Percentiles rank a stretch among this genome's conserved stretches.
These are phyloP conservation scores for Thera obeliscata DNA, from an alignment of 2,888 invertebrate genomes.

Conservation along the genomic window DNA sequence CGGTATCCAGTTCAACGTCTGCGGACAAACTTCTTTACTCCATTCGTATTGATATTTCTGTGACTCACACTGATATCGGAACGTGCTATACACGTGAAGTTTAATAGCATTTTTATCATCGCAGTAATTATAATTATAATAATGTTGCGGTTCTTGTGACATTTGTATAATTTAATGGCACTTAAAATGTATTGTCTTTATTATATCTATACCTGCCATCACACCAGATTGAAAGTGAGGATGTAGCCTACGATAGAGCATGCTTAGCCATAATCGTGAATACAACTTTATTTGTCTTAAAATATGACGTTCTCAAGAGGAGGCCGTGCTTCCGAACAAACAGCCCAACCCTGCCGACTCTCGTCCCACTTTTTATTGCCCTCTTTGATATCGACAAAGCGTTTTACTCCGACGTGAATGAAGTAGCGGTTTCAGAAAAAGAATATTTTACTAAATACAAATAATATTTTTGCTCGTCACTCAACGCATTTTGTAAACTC, in stretches of 20 bases:
- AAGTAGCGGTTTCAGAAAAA: too few relatives aligned
- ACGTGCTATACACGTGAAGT: conserved; percentile 25
- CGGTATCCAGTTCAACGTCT: too few relatives aligned
- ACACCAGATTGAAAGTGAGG: too few relatives aligned
- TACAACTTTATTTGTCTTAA: too few relatives aligned
- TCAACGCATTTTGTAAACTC: too few relatives aligned
- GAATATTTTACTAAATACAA: too few relatives aligned
- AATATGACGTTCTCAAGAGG: not conserved
- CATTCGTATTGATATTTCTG: not conserved
- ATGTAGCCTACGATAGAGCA: too few relatives aligned
- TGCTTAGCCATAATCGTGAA: too few relatives aligned
- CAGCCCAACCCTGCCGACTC: not conserved
- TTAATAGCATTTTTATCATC: conserved; percentile 31
- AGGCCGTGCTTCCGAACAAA: not conserved
- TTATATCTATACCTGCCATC: too few relatives aligned
- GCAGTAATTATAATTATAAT: conserved; percentile 27
- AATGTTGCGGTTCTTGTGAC: conserved; percentile 13
- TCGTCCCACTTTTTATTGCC: not conserved
- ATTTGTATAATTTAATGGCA: conserved; percentile 11
- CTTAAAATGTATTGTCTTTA: conserved; percentile 5
- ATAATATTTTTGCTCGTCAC: too few relatives aligned
- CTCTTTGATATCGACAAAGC: not conserved
- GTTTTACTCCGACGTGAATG: too few relatives aligned
- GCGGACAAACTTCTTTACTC: too few relatives aligned
- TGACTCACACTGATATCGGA: conserved; percentile 19